Evolutionary conservation across 2,113 vertebrate species (phyloP).

Genomic region (Benthochromis sp.): DNA sequence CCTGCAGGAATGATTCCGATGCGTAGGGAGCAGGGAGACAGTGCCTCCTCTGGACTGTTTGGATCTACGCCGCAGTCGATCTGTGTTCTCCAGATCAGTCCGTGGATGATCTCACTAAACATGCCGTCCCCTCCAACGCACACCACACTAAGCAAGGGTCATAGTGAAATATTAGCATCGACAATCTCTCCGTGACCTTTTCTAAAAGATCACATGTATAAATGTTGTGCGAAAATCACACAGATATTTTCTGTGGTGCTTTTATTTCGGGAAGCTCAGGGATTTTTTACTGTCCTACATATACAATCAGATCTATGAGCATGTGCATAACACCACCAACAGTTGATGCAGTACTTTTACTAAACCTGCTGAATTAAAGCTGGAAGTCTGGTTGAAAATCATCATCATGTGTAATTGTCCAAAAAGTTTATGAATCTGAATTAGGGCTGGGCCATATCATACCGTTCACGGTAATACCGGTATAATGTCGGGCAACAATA

Average conservation of each 20-base stretch:
- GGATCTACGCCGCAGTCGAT: conserved; percentile 76
- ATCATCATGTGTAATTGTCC: background rate
- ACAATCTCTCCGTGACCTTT: background rate
- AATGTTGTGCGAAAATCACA: background rate
- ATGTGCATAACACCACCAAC: background rate
- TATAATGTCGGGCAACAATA: too few species aligned
- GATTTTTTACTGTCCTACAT: background rate
- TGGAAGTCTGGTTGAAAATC: background rate
- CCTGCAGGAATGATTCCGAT: conserved; percentile 96
- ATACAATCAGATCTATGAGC: background rate
- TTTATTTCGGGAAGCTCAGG: background rate
- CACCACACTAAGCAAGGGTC: conserved; percentile 75
- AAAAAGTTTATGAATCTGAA: background rate
- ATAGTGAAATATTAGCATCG: background rate
- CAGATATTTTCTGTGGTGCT: background rate
- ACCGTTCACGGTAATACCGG: too few species aligned
- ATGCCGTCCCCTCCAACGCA: conserved; percentile 95
- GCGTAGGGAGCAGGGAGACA: conserved; percentile 78
- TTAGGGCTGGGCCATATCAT: too few species aligned
- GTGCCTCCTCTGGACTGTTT: conserved; percentile 71
- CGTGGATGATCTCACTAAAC: conserved; percentile 95
- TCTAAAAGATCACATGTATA: background rate
- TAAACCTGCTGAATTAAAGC: background rate
- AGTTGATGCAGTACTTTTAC: background rate
- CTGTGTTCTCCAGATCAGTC: conserved; percentile 84